Conservation (phyloP, 2,113 vertebrate genomes). For the Cyphomyrus discorhynchus region DNA sequence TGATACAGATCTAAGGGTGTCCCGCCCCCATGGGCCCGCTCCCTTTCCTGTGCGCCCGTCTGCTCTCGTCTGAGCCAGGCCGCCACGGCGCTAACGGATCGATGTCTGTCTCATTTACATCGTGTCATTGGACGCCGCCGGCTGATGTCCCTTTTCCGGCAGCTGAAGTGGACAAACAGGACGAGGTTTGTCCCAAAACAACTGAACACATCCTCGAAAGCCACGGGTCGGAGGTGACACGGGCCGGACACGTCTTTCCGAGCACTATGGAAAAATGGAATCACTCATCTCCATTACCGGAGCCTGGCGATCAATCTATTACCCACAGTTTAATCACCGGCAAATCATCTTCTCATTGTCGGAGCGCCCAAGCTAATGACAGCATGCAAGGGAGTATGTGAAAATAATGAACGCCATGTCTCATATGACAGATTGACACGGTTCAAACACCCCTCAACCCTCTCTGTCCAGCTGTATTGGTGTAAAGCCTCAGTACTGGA, state of each 20-base stretch:
- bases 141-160: neutral
- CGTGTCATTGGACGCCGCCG: neutral
- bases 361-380: slow-evolving; percentile 39
- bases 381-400: slow-evolving; percentile 22
- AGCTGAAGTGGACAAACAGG: neutral
- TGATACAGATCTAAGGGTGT: neutral
- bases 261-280: neutral
- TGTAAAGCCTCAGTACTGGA: neutral
- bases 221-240: neutral
- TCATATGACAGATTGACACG: slow-evolving; percentile 7
- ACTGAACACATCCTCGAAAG: neutral
- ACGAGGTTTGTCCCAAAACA: neutral
- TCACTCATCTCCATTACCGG: neutral
- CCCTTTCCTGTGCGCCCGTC: neutral
- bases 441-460: neutral
- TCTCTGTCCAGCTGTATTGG: neutral
- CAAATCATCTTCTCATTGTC: neutral
- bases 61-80: neutral
- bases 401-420: slow-evolving; percentile 12
- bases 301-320: slow-evolving; percentile 2
- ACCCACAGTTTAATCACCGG: slow-evolving; percentile 4
- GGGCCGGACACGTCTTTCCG: neutral
- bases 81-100: neutral
- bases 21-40: neutral
- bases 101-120: neutral